Evolutionary conservation across 2,888 invertebrate genomes (phyloP).

Genomic region (Stegana nigrithorax): DNA sequence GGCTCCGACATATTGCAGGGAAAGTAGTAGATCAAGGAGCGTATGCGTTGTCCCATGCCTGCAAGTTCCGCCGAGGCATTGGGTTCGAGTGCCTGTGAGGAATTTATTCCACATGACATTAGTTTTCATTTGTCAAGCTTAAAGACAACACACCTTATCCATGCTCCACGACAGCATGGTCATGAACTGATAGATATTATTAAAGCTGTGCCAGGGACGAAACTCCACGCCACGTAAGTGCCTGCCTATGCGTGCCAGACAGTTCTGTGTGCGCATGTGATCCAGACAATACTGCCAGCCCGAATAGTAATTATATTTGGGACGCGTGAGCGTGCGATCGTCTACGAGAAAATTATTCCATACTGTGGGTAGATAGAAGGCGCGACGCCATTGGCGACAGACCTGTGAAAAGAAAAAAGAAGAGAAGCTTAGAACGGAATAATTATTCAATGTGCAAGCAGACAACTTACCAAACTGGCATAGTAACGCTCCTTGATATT

Average conservation of each 20-base stretch:
- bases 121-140: neutral
- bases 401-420: slow-evolving; percentile 48
- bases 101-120: neutral
- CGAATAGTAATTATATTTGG: slow-evolving; percentile 83
- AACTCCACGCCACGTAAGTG: slow-evolving; percentile 77
- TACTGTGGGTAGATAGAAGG: slow-evolving; percentile 79
- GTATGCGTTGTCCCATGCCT: slow-evolving; percentile 73
- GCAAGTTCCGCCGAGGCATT: slow-evolving; percentile 52
- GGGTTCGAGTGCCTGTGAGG: slow-evolving; percentile 34
- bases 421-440: slow-evolving; percentile 47
- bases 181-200: slow-evolving; percentile 87
- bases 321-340: slow-evolving; percentile 79
- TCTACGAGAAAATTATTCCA: slow-evolving; percentile 81
- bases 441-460: neutral
- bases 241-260: slow-evolving; percentile 76
- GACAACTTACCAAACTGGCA: slow-evolving; percentile 79
- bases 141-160: slow-evolving; percentile 69
- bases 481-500: slow-evolving; percentile 78
- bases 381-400: slow-evolving; percentile 73
- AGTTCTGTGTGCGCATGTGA: slow-evolving; percentile 79
- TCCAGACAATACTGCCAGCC: slow-evolving; percentile 82
- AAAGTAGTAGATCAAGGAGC: slow-evolving; percentile 77
- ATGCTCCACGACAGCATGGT: slow-evolving; percentile 82
- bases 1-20: slow-evolving; percentile 78
- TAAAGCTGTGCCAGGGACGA: slow-evolving; percentile 81